A percentile compares a stretch with the other conserved stretches of the same genome.
Conservation (phyloP, 2,113 vertebrate species). For the Dipodomys spectabilis region DNA sequence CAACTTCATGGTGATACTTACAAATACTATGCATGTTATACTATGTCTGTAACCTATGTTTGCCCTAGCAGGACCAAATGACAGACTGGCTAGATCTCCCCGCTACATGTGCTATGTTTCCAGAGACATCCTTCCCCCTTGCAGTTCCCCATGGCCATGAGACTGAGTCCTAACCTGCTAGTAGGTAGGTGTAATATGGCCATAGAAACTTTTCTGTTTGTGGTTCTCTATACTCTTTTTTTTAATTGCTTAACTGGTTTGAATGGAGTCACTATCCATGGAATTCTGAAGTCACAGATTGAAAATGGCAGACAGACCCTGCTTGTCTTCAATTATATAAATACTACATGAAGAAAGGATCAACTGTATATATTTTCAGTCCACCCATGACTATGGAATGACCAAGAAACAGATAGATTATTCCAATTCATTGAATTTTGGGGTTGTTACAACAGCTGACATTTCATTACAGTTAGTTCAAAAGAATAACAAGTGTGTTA, state of each 20-base stretch:
- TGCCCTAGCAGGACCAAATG: background rate
- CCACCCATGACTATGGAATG: background rate
- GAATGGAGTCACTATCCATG: background rate
- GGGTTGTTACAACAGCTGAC: background rate
- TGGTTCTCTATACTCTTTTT: background rate
- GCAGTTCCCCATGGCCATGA: background rate
- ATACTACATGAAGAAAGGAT: background rate
- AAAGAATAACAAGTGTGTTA: background rate
- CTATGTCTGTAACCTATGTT: background rate
- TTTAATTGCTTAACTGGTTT: background rate
- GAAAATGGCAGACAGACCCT: background rate
- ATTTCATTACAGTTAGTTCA: background rate
- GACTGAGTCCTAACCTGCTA: background rate
- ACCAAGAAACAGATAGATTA: background rate
- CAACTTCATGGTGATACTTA: background rate
- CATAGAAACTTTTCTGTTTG: background rate
- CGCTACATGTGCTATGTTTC: background rate
- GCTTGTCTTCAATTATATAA: background rate
- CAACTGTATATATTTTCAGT: background rate
- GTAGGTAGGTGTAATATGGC: background rate
- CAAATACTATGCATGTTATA: background rate
- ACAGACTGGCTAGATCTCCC: background rate
- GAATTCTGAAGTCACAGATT: background rate
- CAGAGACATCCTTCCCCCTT: background rate
- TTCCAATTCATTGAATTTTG: background rate